Evolutionary conservation across 2,888 invertebrate species (phyloP).

Genomic region (Eilema depressum): DNA sequence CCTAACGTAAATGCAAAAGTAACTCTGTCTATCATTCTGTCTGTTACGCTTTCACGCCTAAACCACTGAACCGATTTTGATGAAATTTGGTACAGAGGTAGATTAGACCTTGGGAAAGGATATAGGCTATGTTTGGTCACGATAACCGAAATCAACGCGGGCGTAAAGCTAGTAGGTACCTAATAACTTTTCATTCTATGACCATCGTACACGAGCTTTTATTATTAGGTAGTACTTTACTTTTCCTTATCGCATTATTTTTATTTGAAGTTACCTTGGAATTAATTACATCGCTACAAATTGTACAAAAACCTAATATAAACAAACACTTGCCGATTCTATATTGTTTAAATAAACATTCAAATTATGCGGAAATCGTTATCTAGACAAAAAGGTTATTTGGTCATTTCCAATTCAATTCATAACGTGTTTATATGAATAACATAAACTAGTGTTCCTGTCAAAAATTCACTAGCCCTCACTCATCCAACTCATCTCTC

Average conservation of each 20-base stretch:
- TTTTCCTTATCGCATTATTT: neutral
- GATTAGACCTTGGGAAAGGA: too few relatives aligned
- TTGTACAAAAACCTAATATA: neutral
- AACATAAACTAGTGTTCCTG: neutral
- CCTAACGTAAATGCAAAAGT: too few relatives aligned
- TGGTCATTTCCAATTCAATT: neutral
- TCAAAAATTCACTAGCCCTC: neutral
- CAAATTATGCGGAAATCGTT: slow-evolving; percentile 3
- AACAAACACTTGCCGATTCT: neutral
- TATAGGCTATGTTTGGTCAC: too few relatives aligned
- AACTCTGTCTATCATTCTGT: too few relatives aligned
- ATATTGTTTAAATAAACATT: neutral
- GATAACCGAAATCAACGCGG: too few relatives aligned
- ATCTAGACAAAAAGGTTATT: neutral
- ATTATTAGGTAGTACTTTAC: neutral
- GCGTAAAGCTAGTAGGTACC: too few relatives aligned
- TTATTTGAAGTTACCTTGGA: slow-evolving; percentile 30
- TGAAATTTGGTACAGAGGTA: too few relatives aligned
- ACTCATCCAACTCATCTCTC: slow-evolving; percentile 22
- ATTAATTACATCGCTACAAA: slow-evolving; percentile 22
- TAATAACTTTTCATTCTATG: neutral
- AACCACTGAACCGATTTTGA: too few relatives aligned
- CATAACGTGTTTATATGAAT: neutral
- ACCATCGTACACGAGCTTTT: neutral
- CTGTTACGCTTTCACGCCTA: too few relatives aligned